phyloP scores from a whole-genome alignment of 2,797 vertebrate genomes.

The Neosilurus mollespiculum region DNA sequence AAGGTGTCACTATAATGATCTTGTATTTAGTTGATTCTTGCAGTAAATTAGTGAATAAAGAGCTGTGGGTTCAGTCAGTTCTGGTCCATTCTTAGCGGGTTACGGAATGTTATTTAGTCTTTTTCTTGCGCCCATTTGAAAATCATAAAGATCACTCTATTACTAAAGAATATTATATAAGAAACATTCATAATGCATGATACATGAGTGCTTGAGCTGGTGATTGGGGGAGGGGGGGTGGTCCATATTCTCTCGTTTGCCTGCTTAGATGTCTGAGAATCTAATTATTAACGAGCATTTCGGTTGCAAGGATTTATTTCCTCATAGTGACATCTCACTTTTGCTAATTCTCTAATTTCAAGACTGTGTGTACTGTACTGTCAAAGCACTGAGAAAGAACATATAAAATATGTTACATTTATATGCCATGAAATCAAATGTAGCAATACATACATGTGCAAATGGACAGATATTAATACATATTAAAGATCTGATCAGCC shows the following conservation, averaged over 20 bases:
- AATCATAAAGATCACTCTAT: background rate
- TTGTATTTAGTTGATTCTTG: background rate
- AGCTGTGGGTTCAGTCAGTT: background rate
- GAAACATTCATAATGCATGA: background rate
- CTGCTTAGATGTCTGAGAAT: background rate
- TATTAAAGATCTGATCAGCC: background rate
- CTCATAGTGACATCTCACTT: background rate
- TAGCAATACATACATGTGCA: background rate
- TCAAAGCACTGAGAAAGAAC: conserved; percentile 18
- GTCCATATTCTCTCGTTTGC: background rate
- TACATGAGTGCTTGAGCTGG: background rate
- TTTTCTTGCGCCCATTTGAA: background rate
- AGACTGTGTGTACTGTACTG: conserved; percentile 6
- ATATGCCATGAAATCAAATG: background rate
- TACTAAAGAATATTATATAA: background rate
- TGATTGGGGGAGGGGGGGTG: background rate
- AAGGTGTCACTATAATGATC: background rate
- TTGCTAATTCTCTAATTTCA: background rate
- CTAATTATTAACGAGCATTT: conserved; percentile 12
- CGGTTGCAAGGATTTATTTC: background rate
- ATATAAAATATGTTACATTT: background rate
- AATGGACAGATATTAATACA: background rate
- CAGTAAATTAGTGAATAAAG: background rate
- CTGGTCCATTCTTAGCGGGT: background rate
- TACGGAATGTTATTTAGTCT: background rate